Percentiles rank a stretch among this genome's conserved stretches.
Conservation (phyloP, 2,113 vertebrate species). For the Oceanites oceanicus region DNA sequence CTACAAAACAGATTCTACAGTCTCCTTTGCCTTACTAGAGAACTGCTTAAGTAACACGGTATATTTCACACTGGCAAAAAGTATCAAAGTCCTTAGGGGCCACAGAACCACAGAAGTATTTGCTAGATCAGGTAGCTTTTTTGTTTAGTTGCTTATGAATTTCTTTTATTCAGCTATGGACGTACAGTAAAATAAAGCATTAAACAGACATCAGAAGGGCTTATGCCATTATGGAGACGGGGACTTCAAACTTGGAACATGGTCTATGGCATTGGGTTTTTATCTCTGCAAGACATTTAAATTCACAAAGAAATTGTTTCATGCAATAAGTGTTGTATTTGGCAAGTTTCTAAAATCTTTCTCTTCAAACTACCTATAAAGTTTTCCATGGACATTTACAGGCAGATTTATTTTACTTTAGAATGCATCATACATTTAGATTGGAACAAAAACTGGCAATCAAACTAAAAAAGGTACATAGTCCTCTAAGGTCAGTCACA, state of each 20-base stretch:
- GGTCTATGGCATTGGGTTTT: neutral
- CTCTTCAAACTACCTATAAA: neutral
- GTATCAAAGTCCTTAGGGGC: neutral
- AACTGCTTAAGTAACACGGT: neutral
- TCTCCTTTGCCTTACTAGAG: neutral
- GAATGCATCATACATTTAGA: neutral
- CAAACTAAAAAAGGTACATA: neutral
- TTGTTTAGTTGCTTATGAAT: neutral
- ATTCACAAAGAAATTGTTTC: neutral
- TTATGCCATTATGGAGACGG: neutral
- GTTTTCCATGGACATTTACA: neutral
- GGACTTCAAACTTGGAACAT: neutral
- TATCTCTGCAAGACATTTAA: neutral
- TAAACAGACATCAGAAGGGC: neutral
- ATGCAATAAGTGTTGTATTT: neutral
- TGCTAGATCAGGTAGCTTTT: neutral
- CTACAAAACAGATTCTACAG: neutral
- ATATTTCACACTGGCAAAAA: neutral
- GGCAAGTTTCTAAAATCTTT: neutral
- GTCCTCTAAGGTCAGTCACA: neutral
- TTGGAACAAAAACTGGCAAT: neutral
- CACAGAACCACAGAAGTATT: neutral
- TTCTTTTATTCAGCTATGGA: neutral
- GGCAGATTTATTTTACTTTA: neutral
- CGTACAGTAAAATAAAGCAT: neutral